Evolutionary conservation across 2,113 vertebrate genomes (phyloP).

Genomic region (Neotoma lepida): DNA sequence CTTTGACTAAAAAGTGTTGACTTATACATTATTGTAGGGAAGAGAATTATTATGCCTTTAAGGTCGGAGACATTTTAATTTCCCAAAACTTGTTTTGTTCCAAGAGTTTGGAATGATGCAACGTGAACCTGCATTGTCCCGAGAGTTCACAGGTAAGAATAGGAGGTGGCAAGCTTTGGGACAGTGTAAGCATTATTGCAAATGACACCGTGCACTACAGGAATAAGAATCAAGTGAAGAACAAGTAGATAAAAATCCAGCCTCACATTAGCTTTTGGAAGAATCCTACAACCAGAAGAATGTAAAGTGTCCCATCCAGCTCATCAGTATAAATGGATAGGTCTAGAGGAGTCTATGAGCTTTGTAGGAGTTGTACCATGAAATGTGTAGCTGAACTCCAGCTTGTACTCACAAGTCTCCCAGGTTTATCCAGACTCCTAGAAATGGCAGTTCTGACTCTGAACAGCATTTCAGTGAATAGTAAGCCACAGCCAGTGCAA

Average conservation of each 20-base stretch:
- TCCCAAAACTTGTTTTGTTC: not conserved
- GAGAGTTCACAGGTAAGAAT: not conserved
- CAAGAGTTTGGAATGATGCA: not conserved
- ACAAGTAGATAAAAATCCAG: not conserved
- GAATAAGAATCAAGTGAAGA: not conserved
- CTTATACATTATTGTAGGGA: not conserved
- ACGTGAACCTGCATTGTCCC: not conserved
- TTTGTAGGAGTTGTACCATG: not conserved
- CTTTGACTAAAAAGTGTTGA: not conserved
- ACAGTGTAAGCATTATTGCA: not conserved
- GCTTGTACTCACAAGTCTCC: not conserved
- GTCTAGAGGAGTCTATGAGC: not conserved
- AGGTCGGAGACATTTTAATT: not conserved
- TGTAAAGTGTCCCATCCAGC: not conserved
- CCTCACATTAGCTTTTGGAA: not conserved
- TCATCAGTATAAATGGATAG: constrained; percentile 15
- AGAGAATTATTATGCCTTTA: not conserved
- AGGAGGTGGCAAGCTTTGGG: not conserved
- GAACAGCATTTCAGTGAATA: not conserved
- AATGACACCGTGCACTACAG: not conserved
- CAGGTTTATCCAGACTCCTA: not conserved
- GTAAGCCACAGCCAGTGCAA: not conserved
- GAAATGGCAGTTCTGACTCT: not conserved
- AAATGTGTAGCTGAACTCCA: not conserved
- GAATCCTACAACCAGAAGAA: not conserved